Evolutionary conservation across 2,888 invertebrate species (phyloP), one percentile per base, ranked within the genome.

Genomic region (Camponotus fellah): DNA sequence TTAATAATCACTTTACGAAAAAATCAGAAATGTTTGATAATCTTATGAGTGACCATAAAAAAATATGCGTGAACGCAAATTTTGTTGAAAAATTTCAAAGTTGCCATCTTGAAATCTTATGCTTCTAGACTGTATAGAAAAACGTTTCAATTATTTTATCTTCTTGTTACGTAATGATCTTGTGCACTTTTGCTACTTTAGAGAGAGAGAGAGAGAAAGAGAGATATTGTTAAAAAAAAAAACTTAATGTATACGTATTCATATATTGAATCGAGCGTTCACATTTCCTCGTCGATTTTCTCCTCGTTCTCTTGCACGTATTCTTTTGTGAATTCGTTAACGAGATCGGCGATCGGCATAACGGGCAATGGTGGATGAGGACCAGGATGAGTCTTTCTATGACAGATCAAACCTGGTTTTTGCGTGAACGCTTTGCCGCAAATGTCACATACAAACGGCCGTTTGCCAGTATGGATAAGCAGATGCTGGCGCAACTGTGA

Each of bases 291-390:
- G 12, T 85, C 76, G 49, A 87, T 60, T 21, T 66, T 86, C n/a
- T 88, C 87, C 9, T 91, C 91, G 71, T 65, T 85, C 14, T 87
- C 89, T 9, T 91, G 91, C 10, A 82, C 87, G 65, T 88, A 90
- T 32, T 89, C 91, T 3, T 92, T 94, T 0, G 94, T 94, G 43
- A 95, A 94, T 49, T 95, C 93, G 75, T 94, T 94, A 4, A 95
- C 95, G 43, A 94, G 92, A 76, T 95, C 94, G 0, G 94, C 95
- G 64, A 95, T 95, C 0, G 94, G 95, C 95, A 95, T 95, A 0
- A 95, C 95, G 0, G 95, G 95, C 10, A 95, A 82, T 0, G 95
- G 95, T 0, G 95, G 95, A 85, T 94, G 94, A 0, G 90, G 88
- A 0, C 95, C 95, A 0, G 94, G 95, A 82, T 95, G 95, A 8